Evolutionary conservation across 2,797 vertebrate genomes (phyloP).

Genomic region (Micropoecilia bifurca): DNA sequence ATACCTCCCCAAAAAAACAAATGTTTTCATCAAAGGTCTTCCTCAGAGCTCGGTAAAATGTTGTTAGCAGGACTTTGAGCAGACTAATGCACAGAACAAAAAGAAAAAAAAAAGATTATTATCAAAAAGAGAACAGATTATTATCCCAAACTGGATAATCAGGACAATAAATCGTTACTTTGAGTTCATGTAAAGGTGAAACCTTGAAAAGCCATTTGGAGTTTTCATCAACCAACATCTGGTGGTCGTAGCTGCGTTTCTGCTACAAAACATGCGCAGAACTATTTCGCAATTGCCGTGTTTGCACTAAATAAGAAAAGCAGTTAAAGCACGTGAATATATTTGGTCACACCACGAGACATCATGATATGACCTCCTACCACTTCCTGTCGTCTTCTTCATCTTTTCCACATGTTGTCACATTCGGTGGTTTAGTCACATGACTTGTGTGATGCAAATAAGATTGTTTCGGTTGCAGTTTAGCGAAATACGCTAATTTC

Average conservation of each 20-base stretch:
- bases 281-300: too few species aligned
- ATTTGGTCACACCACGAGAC: too few species aligned
- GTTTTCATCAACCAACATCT: background rate
- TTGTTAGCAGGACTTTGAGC: background rate
- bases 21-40: slow-evolving; percentile 46
- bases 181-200: slow-evolving; percentile 1
- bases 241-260: background rate
- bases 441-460: too few species aligned
- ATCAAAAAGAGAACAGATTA: background rate
- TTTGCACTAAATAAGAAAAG: too few species aligned
- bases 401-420: too few species aligned
- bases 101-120: background rate
- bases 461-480: too few species aligned
- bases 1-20: slow-evolving; percentile 29
- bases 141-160: background rate
- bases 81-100: background rate
- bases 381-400: too few species aligned
- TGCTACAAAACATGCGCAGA: too few species aligned
- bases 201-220: background rate
- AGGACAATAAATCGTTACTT: background rate
- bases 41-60: slow-evolving; percentile 23
- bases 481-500: too few species aligned
- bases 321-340: too few species aligned
- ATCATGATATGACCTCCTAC: too few species aligned
- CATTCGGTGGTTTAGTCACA: too few species aligned